Evolutionary conservation across 2,797 vertebrate genomes (phyloP).

Genomic region (Psittacula echo): DNA sequence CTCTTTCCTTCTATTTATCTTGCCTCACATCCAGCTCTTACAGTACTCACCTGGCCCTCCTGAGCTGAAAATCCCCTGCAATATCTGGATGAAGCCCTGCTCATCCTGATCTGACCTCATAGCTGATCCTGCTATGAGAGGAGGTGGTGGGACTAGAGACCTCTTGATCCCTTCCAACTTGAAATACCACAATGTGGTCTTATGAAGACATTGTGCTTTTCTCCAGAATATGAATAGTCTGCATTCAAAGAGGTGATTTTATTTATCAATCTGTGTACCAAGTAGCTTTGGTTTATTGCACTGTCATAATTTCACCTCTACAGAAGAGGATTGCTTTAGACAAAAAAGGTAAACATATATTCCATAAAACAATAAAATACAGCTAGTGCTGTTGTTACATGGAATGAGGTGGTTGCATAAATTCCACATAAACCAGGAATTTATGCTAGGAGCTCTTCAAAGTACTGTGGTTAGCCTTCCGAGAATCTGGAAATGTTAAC

Average conservation of each 20-base stretch:
- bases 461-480: background rate
- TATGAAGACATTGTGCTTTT: background rate
- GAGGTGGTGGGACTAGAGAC: background rate
- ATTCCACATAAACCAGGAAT: slow-evolving; percentile 18
- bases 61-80: background rate
- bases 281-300: slow-evolving; percentile 10
- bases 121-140: background rate
- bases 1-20: background rate
- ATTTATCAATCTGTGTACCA: background rate
- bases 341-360: slow-evolving; percentile 17
- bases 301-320: background rate
- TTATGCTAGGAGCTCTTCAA: slow-evolving; percentile 12
- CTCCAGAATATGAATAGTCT: background rate
- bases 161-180: background rate
- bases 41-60: background rate
- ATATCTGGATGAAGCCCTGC: background rate
- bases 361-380: slow-evolving; percentile 27
- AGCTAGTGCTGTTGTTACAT: background rate
- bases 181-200: background rate
- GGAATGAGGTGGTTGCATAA: background rate
- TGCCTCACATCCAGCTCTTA: background rate
- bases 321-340: background rate
- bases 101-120: background rate
- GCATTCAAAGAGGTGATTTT: background rate
- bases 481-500: slow-evolving; percentile 1